Evolutionary conservation across 2,888 invertebrate species (phyloP).

Genomic region (Philereme vetulata): DNA sequence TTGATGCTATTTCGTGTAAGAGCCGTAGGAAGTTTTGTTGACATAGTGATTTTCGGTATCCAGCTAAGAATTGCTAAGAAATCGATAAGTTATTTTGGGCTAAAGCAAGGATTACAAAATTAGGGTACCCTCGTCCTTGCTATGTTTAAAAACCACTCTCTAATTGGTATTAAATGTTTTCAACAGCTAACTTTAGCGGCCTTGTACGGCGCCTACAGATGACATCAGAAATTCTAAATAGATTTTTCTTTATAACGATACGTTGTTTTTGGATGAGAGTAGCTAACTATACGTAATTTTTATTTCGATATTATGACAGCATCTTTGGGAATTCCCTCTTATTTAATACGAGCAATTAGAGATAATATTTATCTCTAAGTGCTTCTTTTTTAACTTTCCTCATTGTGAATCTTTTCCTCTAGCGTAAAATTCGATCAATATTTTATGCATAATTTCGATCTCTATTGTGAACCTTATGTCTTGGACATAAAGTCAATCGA

Average conservation of each 20-base stretch:
- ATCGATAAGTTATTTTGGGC: slow-evolving; percentile 14
- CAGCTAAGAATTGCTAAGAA: slow-evolving; percentile 12
- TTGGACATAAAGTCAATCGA: too few species aligned
- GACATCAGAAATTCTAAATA: slow-evolving; percentile 81
- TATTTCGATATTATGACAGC: slow-evolving; percentile 28
- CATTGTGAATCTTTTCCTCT: too few species aligned
- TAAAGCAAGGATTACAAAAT: slow-evolving; percentile 7
- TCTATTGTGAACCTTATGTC: too few species aligned
- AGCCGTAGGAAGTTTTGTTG: slow-evolving; percentile 31
- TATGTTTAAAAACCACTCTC: slow-evolving; percentile 37
- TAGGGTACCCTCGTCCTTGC: slow-evolving; percentile 27
- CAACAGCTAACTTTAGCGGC: slow-evolving; percentile 55
- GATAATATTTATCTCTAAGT: too few species aligned
- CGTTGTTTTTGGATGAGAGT: slow-evolving; percentile 48
- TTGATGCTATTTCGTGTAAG: background rate
- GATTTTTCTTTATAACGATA: slow-evolving; percentile 59
- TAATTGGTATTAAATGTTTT: slow-evolving; percentile 49
- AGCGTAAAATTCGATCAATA: too few species aligned
- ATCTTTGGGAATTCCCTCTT: slow-evolving; percentile 13
- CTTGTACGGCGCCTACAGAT: slow-evolving; percentile 72
- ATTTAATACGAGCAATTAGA: background rate
- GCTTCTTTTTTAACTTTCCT: too few species aligned
- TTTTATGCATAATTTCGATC: too few species aligned
- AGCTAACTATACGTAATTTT: slow-evolving; percentile 20
- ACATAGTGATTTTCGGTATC: slow-evolving; percentile 26